phyloP scores from a whole-genome alignment of 64 coral and sea anemone genomes.

The Porites australiensis region DNA sequence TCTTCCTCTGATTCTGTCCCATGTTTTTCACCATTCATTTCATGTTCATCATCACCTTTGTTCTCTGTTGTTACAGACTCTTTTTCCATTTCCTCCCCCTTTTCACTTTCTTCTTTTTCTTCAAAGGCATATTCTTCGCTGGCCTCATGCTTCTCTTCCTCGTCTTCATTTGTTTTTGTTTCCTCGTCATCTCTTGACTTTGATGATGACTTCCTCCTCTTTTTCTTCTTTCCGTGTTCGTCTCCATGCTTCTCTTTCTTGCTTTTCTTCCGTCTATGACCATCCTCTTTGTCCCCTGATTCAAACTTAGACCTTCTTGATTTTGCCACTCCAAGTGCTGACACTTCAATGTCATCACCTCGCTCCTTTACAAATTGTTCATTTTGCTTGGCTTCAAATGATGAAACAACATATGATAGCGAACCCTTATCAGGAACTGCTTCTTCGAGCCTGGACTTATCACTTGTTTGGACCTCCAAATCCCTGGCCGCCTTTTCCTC shows the following conservation, averaged over 20 bases:
- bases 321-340: conserved; percentile 6
- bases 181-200: conserved; percentile 21
- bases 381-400: conserved; percentile 58
- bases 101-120: conserved; percentile 7
- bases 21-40: conserved; percentile 21
- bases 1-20: neutral
- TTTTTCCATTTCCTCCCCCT: conserved; percentile 20
- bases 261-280: conserved; percentile 38
- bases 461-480: conserved; percentile 49
- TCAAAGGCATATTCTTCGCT: neutral
- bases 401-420: neutral
- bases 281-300: conserved; percentile 12
- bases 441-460: conserved; percentile 41
- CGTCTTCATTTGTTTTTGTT: neutral
- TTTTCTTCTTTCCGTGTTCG: conserved; percentile 49
- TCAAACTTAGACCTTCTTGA: neutral
- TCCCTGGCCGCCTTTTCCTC: conserved; percentile 65
- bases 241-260: conserved; percentile 57
- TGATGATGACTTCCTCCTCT: conserved; percentile 26
- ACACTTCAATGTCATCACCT: conserved; percentile 47
- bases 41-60: neutral
- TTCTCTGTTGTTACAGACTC: conserved; percentile 14
- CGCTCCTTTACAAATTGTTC: conserved; percentile 48
- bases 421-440: conserved; percentile 53
- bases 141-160: conserved; percentile 3